These are phyloP conservation scores for Eupeodes latifasciatus DNA, from an alignment of 2,888 invertebrate genomes.

Conservation along the genomic window DNA sequence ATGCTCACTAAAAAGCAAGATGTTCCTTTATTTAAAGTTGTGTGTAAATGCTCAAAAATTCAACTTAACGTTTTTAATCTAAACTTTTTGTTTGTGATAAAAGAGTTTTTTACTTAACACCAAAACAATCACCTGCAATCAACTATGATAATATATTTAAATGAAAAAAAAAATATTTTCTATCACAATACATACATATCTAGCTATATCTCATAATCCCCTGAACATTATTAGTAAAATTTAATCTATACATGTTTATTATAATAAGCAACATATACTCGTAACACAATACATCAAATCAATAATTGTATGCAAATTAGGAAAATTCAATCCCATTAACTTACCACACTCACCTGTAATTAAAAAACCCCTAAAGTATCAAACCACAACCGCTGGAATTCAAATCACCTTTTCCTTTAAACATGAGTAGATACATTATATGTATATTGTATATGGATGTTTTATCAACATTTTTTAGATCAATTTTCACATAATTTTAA, in stretches of 20 bases:
- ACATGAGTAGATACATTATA: neutral
- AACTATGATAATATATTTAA: too few relatives aligned
- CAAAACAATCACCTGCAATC: too few relatives aligned
- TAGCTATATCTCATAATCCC: neutral
- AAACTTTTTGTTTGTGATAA: too few relatives aligned
- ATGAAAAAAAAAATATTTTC: neutral
- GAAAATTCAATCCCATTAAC: conserved; percentile 17
- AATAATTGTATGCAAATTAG: conserved; percentile 20
- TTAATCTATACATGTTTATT: neutral
- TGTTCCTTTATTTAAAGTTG: too few relatives aligned
- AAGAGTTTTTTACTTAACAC: too few relatives aligned
- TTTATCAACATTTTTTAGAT: neutral
- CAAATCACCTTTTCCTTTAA: neutral
- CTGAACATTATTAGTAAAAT: neutral
- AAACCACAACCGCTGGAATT: neutral
- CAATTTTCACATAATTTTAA: conserved; percentile 7
- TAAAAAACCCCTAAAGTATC: conserved; percentile 10
- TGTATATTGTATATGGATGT: too few relatives aligned
- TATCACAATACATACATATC: neutral
- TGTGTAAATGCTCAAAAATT: too few relatives aligned
- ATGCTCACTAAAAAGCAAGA: too few relatives aligned
- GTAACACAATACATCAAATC: conserved; percentile 12
- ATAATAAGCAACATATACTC: neutral
- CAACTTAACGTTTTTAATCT: too few relatives aligned
- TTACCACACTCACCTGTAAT: neutral